A percentile compares a stretch with the other conserved stretches of the same genome.
Conservation (phyloP, 2,888 invertebrate genomes). For the Hesperia comma region DNA sequence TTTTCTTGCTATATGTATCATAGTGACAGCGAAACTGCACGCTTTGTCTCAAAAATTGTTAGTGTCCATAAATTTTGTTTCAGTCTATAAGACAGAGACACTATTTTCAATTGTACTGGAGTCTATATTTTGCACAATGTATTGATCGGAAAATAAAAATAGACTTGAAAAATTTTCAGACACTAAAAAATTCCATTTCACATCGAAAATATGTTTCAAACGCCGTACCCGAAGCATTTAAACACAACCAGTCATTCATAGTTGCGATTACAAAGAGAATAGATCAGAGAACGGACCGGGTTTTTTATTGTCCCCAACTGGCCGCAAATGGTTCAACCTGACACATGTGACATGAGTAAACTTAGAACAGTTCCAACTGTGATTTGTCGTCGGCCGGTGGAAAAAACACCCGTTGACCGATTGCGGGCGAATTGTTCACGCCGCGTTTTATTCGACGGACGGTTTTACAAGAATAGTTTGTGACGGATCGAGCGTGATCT, state of each 20-base stretch:
- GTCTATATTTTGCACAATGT: too few species aligned
- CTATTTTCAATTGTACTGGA: too few species aligned
- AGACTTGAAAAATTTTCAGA: too few species aligned
- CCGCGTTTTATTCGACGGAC: slow-evolving; percentile 22
- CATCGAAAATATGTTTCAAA: background rate
- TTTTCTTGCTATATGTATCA: too few species aligned
- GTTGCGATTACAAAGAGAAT: slow-evolving; percentile 27
- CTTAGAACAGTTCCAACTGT: slow-evolving; percentile 41
- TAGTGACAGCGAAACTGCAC: too few species aligned
- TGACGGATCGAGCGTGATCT: slow-evolving; percentile 31
- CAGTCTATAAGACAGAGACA: too few species aligned
- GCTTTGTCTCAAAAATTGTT: too few species aligned
- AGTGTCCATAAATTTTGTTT: too few species aligned
- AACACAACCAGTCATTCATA: slow-evolving; percentile 26
- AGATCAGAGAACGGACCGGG: slow-evolving; percentile 21
- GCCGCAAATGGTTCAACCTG: slow-evolving; percentile 39
- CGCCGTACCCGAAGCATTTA: background rate
- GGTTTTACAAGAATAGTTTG: slow-evolving; percentile 33
- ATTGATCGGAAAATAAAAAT: too few species aligned
- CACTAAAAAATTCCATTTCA: slow-evolving; percentile 4
- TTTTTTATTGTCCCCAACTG: slow-evolving; percentile 38
- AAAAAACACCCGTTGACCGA: slow-evolving; percentile 40
- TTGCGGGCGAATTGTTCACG: slow-evolving; percentile 36
- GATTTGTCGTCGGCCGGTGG: slow-evolving; percentile 40
- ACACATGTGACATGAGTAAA: slow-evolving; percentile 43